Conservation (phyloP, 2,888 invertebrate genomes). For the Podabrus alpinus region DNA sequence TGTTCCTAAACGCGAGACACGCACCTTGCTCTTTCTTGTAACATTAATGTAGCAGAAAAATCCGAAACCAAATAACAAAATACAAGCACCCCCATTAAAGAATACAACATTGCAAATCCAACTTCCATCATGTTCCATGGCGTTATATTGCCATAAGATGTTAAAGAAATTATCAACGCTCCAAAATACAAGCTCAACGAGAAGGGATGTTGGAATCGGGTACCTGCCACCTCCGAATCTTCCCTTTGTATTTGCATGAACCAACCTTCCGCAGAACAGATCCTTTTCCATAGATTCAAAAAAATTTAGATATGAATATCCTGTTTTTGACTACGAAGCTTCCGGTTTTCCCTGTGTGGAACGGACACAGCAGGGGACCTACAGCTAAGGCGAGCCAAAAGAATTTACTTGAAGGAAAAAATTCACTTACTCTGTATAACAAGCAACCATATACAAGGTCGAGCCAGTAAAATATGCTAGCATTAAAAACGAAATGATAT, state of each 20-base stretch:
- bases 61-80: slow-evolving; percentile 40
- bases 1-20: neutral
- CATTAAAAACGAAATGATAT: slow-evolving; percentile 30
- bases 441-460: slow-evolving; percentile 32
- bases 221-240: neutral
- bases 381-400: too few species aligned
- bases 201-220: slow-evolving; percentile 10
- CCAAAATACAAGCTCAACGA: slow-evolving; percentile 32
- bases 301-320: too few species aligned
- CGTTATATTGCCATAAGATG: slow-evolving; percentile 32
- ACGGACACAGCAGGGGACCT: too few species aligned
- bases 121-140: slow-evolving; percentile 28
- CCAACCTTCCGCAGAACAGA: slow-evolving; percentile 23
- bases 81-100: slow-evolving; percentile 33
- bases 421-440: slow-evolving; percentile 27
- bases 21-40: slow-evolving; percentile 31
- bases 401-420: neutral
- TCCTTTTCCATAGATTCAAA: neutral
- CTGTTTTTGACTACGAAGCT: too few species aligned
- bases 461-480: slow-evolving; percentile 33
- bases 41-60: slow-evolving; percentile 39
- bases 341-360: too few species aligned
- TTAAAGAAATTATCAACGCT: slow-evolving; percentile 33
- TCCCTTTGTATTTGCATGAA: slow-evolving; percentile 2
- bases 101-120: slow-evolving; percentile 22